Evolutionary conservation across 2,888 invertebrate genomes (phyloP), one percentile per base, ranked within the genome.

Genomic region (Conus canariensis): DNA sequence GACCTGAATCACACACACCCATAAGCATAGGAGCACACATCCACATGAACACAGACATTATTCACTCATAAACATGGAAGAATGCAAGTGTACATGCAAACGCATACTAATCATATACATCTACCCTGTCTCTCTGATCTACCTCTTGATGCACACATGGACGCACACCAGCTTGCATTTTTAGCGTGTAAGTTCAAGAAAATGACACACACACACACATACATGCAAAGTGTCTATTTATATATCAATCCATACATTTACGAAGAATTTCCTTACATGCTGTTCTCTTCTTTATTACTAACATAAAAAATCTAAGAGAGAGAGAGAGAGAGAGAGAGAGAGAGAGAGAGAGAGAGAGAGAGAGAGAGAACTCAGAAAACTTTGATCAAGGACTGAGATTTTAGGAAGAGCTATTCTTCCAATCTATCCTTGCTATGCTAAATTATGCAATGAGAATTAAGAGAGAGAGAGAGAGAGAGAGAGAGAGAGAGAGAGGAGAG

Each of bases 1-100:
- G 14, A 93, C 92, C 94, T 94, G 91, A 67, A 92, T 10, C 10
- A 25, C 56, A 58, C 56, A 64, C 12, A 74, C 74, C 4, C 25
- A 58, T 56, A 83, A 8, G 58, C 83, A 83, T 56, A 83, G 5
- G 19, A 56, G 45, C 56, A 83, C 56, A 58, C 58, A 83, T 22
- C 9, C 58, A 83, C 80, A 80, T 30, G 12, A 10, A 80, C 10
- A 80, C 80, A 80, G 5, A 80, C 45, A 80, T 45, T 5, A 80
- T 22, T 5, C 74, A 77, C 74, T 8, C 7, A 77, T 3, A 77
- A 45, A 45, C 45, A 45, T 45, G 64, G 64, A 10, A 64, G 64
- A 10, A 64, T 64, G 64, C 64, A 64, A 64, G 10, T 16, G 16
- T 16, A 64, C 64, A 64, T 1, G 64, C 64, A 64, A 64, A 10